These are phyloP conservation scores for Drosophila rellima DNA, from an alignment of 2,888 invertebrate species.

Conservation along the genomic window DNA sequence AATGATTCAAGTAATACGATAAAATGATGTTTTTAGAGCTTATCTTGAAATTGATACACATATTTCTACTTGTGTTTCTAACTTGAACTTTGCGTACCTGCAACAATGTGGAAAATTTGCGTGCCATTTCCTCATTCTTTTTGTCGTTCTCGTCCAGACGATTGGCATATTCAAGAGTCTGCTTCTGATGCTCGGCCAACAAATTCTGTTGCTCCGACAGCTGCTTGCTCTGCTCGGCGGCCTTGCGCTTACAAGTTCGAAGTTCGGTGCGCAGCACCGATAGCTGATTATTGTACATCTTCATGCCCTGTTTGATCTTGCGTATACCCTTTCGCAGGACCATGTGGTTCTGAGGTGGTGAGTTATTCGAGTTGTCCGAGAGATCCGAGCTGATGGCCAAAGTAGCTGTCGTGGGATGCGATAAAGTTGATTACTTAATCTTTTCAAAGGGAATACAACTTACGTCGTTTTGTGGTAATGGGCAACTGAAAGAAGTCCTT, in stretches of 20 bases:
- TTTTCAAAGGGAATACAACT: conserved; percentile 20
- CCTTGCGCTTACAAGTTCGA: conserved; percentile 92
- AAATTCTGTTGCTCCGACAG: conserved; percentile 92
- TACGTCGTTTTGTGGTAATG: conserved; percentile 84
- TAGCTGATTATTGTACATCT: conserved; percentile 93
- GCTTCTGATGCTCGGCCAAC: conserved; percentile 91
- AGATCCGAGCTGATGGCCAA: conserved; percentile 83
- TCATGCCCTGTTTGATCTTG: conserved; percentile 96
- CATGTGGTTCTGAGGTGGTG: conserved; percentile 94
- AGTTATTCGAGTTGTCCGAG: conserved; percentile 79
- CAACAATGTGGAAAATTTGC: conserved; percentile 94
- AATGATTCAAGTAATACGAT: too few species aligned
- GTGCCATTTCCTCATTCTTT: conserved; percentile 95
- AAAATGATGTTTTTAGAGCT: too few species aligned
- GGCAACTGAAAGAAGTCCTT: conserved; percentile 91
- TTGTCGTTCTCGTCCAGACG: conserved; percentile 96
- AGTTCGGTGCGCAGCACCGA: conserved; percentile 92
- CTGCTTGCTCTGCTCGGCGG: conserved; percentile 94
- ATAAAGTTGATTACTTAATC: background rate
- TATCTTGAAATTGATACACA: too few species aligned
- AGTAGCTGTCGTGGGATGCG: conserved; percentile 71
- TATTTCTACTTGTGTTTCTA: too few species aligned
- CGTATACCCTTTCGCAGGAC: conserved; percentile 94
- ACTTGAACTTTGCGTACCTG: conserved; percentile 87
- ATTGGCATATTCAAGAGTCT: conserved; percentile 92